phyloP scores from a whole-genome alignment of 1,140 invertebrate species.

The Cherax destructor region DNA sequence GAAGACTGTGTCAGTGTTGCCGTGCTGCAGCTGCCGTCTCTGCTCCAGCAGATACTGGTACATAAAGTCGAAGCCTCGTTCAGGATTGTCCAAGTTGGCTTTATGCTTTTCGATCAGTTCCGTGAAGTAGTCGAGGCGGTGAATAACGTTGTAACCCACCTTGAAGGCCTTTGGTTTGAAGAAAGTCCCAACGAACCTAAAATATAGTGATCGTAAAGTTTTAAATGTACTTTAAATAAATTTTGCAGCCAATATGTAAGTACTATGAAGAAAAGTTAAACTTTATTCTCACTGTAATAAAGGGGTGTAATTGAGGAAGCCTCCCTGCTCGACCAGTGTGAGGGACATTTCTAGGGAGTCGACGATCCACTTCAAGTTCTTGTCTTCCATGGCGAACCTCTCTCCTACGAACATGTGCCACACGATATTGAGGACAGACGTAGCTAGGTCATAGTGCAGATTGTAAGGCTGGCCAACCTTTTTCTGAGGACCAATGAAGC shows the following conservation, averaged over 20 bases:
- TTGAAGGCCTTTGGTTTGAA: slow-evolving; percentile 57
- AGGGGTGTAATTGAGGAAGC: slow-evolving; percentile 66
- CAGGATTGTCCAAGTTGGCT: slow-evolving; percentile 57
- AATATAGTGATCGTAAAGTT: background rate
- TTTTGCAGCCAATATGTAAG: no score
- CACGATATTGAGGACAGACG: slow-evolving; percentile 71
- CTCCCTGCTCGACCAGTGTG: slow-evolving; percentile 66
- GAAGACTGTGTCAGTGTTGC: slow-evolving; percentile 50
- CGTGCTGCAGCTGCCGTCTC: slow-evolving; percentile 35
- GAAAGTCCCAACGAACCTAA: slow-evolving; percentile 67
- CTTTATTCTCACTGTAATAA: slow-evolving; percentile 56
- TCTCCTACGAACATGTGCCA: slow-evolving; percentile 71
- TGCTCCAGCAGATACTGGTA: slow-evolving; percentile 60
- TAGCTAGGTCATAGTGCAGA: slow-evolving; percentile 64
- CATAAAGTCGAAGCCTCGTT: slow-evolving; percentile 50
- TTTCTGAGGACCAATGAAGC: slow-evolving; percentile 25
- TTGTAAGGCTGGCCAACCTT: slow-evolving; percentile 58
- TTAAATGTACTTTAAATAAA: background rate
- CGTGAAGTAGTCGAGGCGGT: slow-evolving; percentile 65
- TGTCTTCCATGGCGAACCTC: slow-evolving; percentile 57
- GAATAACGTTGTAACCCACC: slow-evolving; percentile 38
- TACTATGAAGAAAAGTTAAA: no score
- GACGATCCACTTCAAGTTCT: slow-evolving; percentile 63
- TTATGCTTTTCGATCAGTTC: slow-evolving; percentile 57
- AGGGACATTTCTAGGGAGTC: slow-evolving; percentile 64